Base-by-base conservation (phyloP, 2,113 vertebrate species). In the Arothron firmamentum region DNA sequence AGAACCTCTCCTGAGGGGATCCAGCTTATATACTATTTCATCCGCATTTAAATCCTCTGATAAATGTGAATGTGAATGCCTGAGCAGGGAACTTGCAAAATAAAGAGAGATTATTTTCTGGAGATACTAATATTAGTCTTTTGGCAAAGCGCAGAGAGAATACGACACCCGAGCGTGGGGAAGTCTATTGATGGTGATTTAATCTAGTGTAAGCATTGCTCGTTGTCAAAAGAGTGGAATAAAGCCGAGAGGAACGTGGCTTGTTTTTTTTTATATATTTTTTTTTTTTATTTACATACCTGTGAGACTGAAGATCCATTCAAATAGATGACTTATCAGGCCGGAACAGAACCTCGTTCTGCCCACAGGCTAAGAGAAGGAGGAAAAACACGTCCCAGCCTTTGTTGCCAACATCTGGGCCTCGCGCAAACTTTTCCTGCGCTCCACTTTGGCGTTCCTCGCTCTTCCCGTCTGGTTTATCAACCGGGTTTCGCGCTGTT, bases 61-160 rank as follows among this genome's bases (percentile, higher is more conserved):
- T 91, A 90, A 87, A 88, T 85, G 84, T 68, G 67, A 82, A 72
- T 77, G 74, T 88, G 85, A 90, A 89, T 84, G 88, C 85, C 81
- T 88, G 84, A 82, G 78, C 78, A 64, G 86, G 88, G 88, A 90
- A 88, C 82, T 89, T 88, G 77, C 59, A 6, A 78, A 85, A 90
- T 85, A 90, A 87, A 87, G 87, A 85, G 84, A 88, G 87, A 90
- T 89, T 88, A 88, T 91, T 91, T 89, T 79, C 87, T 71, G 78
- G 79, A 88, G 87, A 90, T 88, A 89, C 89, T 90, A 91, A 91
- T 91, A 91, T 90, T 89, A 89, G 89, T 89, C 85, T 88, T 87
- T 90, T 90, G 88, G 89, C 89, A 88, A 61, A 70, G 70, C 65
- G 69, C 50, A 67, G 82, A 70, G 78, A 75, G 83, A 84, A 87